Evolutionary conservation across 1,140 invertebrate species (phyloP).

Genomic region (Tribolium castaneum): DNA sequence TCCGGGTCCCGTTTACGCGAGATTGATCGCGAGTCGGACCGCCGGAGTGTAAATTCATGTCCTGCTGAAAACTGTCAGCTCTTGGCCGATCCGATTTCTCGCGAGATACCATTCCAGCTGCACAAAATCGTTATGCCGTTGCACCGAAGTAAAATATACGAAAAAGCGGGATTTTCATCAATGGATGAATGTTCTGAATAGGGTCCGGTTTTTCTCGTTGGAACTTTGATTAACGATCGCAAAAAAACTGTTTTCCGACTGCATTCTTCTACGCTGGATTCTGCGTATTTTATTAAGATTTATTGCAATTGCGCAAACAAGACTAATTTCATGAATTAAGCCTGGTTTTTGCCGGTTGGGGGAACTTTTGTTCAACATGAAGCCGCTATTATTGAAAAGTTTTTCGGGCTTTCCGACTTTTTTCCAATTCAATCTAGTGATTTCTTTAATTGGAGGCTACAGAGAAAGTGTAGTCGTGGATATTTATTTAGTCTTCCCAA

Average conservation of each 20-base stretch:
- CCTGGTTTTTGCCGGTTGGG: not conserved
- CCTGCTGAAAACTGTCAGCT: constrained; percentile 23
- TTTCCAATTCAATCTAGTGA: too few relatives aligned
- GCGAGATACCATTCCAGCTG: constrained; percentile 5
- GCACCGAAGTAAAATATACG: not conserved
- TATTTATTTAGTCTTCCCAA: too few relatives aligned
- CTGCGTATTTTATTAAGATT: constrained; percentile 13
- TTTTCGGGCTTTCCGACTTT: too few relatives aligned
- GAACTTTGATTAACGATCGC: constrained; percentile 18
- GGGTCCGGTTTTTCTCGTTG: constrained; percentile 1
- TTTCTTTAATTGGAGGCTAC: too few relatives aligned
- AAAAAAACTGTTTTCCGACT: constrained; percentile 28
- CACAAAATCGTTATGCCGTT: constrained; percentile 10
- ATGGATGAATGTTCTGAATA: not conserved
- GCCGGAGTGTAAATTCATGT: constrained; percentile 47
- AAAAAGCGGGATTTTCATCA: constrained; percentile 18
- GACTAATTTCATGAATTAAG: constrained; percentile 2
- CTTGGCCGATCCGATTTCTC: constrained; percentile 6
- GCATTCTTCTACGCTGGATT: not conserved
- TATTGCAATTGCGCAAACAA: not conserved
- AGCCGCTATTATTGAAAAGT: too few relatives aligned
- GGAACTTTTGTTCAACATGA: too few relatives aligned
- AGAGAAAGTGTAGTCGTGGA: too few relatives aligned
- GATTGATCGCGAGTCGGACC: constrained; percentile 45
- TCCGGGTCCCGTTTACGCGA: constrained; percentile 33